Conservation (phyloP, 2,797 vertebrate species). For the Hemibagrus guttatus region DNA sequence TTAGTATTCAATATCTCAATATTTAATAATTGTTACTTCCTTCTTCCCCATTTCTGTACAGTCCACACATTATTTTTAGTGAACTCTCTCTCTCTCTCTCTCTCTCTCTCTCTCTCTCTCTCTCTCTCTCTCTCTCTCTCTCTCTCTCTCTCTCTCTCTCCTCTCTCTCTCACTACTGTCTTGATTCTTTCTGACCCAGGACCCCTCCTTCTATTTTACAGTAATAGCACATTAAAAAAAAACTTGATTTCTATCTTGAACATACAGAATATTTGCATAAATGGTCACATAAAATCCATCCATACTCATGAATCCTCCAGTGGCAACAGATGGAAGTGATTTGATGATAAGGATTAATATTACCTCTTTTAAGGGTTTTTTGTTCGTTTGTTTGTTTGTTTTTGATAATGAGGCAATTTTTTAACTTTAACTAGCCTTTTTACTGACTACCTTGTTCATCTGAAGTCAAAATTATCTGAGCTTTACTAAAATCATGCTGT, state of each 20-base stretch:
- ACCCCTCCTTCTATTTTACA: background rate
- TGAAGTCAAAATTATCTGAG: background rate
- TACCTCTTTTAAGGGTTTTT: background rate
- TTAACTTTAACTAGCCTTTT: too few relatives aligned
- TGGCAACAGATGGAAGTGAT: background rate
- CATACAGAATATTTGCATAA: slow-evolving; percentile 1
- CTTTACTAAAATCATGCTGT: background rate
- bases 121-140: too few relatives aligned
- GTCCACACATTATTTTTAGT: too few relatives aligned
- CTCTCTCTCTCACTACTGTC: too few relatives aligned
- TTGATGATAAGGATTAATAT: background rate
- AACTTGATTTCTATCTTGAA: background rate
- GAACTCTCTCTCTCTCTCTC: too few relatives aligned
- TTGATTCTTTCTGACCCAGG: background rate
- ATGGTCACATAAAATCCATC: background rate
- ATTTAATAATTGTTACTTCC: too few relatives aligned
- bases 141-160: too few relatives aligned
- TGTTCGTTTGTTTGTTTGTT: background rate
- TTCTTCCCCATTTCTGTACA: too few relatives aligned
- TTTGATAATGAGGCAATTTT: background rate
- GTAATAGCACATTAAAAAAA: background rate
- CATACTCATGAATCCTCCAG: background rate
- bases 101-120: too few relatives aligned
- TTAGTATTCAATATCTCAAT: background rate
- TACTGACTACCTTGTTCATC: background rate